Conservation (phyloP, 1,140 invertebrate genomes). For the Diuraphis noxia region DNA sequence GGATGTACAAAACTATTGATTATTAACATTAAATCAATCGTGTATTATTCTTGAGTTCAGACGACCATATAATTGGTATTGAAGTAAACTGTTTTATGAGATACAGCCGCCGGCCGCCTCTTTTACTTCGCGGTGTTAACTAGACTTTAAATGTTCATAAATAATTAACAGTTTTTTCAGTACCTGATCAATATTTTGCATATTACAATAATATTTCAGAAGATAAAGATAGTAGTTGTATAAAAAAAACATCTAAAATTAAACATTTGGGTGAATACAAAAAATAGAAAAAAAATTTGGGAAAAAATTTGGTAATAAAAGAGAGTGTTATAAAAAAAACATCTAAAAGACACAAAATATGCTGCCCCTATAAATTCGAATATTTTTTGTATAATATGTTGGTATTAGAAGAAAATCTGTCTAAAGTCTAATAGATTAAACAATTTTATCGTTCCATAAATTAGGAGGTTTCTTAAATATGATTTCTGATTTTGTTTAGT, state of each 20-base stretch:
- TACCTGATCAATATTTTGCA: no score
- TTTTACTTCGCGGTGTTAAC: no score
- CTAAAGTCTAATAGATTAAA: background rate
- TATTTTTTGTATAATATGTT: background rate
- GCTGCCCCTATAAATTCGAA: background rate
- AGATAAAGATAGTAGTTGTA: background rate
- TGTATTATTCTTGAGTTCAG: background rate
- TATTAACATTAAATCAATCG: background rate
- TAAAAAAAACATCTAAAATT: no score
- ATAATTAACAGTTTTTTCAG: no score
- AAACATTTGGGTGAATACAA: no score
- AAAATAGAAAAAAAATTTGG: no score
- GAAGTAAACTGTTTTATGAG: no score
- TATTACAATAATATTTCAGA: background rate
- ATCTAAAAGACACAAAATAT: no score
- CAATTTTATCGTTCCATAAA: background rate
- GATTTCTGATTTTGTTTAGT: background rate
- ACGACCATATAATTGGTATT: background rate
- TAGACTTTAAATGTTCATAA: no score
- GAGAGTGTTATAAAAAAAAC: no score
- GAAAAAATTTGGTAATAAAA: no score
- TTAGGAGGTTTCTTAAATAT: background rate
- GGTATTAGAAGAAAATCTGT: background rate
- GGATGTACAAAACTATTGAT: background rate
- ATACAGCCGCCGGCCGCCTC: no score